A percentile compares a stretch with the other conserved stretches of the same genome.
Evolutionary conservation across 2,888 invertebrate genomes (phyloP).

Genomic region (Stenodema calcarata): DNA sequence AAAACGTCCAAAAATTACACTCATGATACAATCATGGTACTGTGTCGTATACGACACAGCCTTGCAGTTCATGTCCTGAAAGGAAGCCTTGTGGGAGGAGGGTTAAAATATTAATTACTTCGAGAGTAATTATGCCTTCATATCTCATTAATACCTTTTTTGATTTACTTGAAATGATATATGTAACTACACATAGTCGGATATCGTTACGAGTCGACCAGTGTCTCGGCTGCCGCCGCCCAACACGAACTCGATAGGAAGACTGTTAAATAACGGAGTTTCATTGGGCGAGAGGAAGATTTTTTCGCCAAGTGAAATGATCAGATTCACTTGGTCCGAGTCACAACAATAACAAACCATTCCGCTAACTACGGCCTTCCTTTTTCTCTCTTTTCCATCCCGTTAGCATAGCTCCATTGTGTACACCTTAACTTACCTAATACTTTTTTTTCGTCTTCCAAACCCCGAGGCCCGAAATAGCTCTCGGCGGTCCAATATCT

Average conservation of each 20-base stretch:
- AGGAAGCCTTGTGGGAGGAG: too few relatives aligned
- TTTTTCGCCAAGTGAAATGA: slow-evolving; percentile 5
- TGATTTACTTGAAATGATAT: too few relatives aligned
- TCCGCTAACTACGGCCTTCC: slow-evolving; percentile 1
- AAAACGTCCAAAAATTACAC: too few relatives aligned
- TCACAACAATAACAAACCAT: slow-evolving; percentile 24
- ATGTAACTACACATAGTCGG: too few relatives aligned
- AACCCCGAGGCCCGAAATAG: background rate
- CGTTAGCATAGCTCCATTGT: slow-evolving; percentile 5
- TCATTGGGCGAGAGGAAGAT: background rate
- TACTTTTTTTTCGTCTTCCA: background rate
- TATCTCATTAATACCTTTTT: too few relatives aligned
- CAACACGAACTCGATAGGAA: background rate
- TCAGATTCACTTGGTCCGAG: slow-evolving; percentile 8
- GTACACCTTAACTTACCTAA: background rate
- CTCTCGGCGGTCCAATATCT: background rate
- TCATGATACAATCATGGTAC: too few relatives aligned
- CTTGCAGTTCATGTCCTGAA: too few relatives aligned
- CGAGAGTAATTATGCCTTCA: too few relatives aligned
- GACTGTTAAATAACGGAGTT: background rate
- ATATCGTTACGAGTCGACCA: too few relatives aligned
- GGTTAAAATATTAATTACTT: too few relatives aligned
- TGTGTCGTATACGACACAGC: too few relatives aligned
- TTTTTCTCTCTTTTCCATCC: background rate
- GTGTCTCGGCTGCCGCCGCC: background rate